These are phyloP conservation scores for Rotaria sp. DNA, from an alignment of 2,888 invertebrate species.

Conservation along the genomic window DNA sequence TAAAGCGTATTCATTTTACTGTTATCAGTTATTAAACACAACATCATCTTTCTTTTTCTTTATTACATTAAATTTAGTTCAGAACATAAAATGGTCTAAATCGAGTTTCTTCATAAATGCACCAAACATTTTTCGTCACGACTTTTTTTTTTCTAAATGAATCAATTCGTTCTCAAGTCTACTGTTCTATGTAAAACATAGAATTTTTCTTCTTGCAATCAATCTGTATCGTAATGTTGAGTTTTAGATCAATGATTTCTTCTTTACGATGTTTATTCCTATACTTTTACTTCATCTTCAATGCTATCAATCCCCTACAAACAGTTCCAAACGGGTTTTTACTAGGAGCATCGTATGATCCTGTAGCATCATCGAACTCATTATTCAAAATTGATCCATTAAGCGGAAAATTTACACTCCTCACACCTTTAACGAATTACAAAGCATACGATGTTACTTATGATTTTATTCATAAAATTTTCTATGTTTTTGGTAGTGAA, in stretches of 20 bases:
- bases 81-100: too few species aligned
- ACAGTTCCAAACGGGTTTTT: too few species aligned
- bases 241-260: neutral
- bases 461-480: conserved; percentile 11
- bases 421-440: conserved; percentile 17
- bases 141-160: too few species aligned
- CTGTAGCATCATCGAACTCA: neutral
- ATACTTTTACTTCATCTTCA: too few species aligned
- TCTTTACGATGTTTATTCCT: too few species aligned
- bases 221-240: too few species aligned
- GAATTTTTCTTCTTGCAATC: too few species aligned
- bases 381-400: neutral
- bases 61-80: neutral
- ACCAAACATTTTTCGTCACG: too few species aligned
- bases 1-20: neutral
- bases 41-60: neutral
- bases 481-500: conserved; percentile 8
- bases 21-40: conserved; percentile 24
- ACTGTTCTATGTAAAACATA: too few species aligned
- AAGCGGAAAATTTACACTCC: neutral
- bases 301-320: too few species aligned
- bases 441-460: conserved; percentile 13
- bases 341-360: neutral
- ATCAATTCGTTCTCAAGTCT: too few species aligned
- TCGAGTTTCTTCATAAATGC: too few species aligned